These are phyloP conservation scores for Eupithecia tripunctaria DNA, from an alignment of 2,888 invertebrate genomes.

Conservation along the genomic window DNA sequence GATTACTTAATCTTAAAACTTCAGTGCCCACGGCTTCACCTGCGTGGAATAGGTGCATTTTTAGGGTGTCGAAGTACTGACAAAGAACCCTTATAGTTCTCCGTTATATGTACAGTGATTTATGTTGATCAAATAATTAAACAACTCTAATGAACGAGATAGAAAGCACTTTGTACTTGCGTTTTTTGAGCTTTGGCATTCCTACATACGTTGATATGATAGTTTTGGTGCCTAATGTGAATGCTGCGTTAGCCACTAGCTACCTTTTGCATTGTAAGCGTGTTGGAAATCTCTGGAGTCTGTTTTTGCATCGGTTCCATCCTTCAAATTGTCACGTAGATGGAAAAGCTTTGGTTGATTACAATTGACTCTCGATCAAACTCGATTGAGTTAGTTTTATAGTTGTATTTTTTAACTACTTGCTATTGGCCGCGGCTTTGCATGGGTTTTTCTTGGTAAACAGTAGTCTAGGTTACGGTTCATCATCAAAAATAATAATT, in stretches of 20 bases:
- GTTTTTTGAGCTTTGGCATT: no score
- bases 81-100: no score
- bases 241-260: not conserved
- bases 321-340: slow-evolving; percentile 10
- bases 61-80: no score
- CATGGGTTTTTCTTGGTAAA: not conserved
- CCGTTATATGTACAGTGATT: no score
- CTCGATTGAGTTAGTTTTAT: not conserved
- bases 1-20: not conserved
- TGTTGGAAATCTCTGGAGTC: not conserved
- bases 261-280: slow-evolving; percentile 4
- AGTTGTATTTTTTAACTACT: not conserved
- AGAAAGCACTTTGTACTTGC: no score
- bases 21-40: no score
- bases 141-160: no score
- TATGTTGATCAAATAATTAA: no score
- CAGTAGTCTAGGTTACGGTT: not conserved
- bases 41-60: no score
- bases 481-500: not conserved
- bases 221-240: not conserved
- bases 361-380: slow-evolving; percentile 3
- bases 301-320: not conserved
- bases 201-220: not conserved
- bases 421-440: not conserved
- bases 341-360: slow-evolving; percentile 2